These are phyloP conservation scores for Nasua narica DNA, from an alignment of 2,797 vertebrate genomes.

Conservation along the genomic window DNA sequence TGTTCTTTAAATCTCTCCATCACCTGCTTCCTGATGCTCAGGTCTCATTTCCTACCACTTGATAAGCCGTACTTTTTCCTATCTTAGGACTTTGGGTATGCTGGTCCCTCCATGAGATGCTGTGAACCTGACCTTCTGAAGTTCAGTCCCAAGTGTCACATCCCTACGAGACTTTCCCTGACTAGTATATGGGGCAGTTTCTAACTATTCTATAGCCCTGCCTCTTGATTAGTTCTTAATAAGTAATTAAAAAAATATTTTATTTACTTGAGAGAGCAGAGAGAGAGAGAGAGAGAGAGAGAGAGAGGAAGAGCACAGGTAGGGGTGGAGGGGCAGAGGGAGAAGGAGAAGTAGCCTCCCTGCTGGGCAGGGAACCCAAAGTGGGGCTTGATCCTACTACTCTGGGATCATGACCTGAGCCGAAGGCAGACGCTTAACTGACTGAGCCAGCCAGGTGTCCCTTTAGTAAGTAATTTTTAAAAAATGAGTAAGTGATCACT, in stretches of 20 bases:
- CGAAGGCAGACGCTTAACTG: neutral
- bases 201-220: neutral
- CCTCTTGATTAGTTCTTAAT: neutral
- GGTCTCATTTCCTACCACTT: neutral
- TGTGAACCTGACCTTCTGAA: neutral
- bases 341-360: no score
- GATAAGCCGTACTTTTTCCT: neutral
- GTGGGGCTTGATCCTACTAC: neutral
- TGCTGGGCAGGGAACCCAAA: neutral
- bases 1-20: neutral
- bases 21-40: neutral
- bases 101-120: neutral
- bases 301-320: neutral
- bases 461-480: neutral
- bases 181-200: accelerated
- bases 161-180: neutral
- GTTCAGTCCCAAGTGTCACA: neutral
- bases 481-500: neutral
- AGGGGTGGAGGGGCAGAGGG: neutral
- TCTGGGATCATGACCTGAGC: neutral
- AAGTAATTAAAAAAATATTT: neutral
- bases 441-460: neutral
- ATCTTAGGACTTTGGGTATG: neutral
- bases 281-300: no score
- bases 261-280: neutral